phyloP scores from a whole-genome alignment of 2,797 vertebrate species.

The Microchirus variegatus region DNA sequence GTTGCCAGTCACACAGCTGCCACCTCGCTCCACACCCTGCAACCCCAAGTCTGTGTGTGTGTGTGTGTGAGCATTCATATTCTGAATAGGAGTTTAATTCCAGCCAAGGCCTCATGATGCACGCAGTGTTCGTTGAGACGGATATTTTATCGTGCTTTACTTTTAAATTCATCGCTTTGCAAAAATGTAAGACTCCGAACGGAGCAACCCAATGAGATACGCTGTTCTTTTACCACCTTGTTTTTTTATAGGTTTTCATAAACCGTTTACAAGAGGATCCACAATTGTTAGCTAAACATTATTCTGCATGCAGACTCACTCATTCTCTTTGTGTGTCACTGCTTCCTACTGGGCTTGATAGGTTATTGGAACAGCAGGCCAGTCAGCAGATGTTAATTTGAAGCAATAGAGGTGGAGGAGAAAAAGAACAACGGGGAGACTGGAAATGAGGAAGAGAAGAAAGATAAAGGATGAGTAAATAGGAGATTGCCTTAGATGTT shows the following conservation, averaged over 20 bases:
- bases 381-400: conserved; percentile 70
- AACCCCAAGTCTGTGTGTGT: conserved; percentile 4
- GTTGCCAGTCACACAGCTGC: conserved; percentile 43
- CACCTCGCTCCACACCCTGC: conserved; percentile 8
- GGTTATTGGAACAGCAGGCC: conserved; percentile 55
- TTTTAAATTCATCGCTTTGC: conserved; percentile 34
- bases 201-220: conserved; percentile 23
- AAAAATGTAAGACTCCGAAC: conserved; percentile 29
- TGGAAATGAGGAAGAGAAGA: conserved; percentile 44
- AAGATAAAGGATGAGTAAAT: conserved; percentile 52
- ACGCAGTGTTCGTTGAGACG: conserved; percentile 7
- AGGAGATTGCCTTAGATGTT: conserved; percentile 52
- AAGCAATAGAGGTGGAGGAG: conserved; percentile 42
- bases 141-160: conserved; percentile 34
- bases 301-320: conserved; percentile 39
- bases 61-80: conserved; percentile 22
- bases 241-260: conserved; percentile 40
- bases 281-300: conserved; percentile 57
- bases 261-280: conserved; percentile 38
- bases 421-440: conserved; percentile 44
- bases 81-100: conserved; percentile 11
- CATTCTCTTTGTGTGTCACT: conserved; percentile 45
- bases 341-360: conserved; percentile 48
- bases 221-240: conserved; percentile 40
- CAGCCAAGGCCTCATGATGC: conserved; percentile 13